Evolutionary conservation across 1,140 invertebrate species (phyloP).

Genomic region (Nasonia giraulti): DNA sequence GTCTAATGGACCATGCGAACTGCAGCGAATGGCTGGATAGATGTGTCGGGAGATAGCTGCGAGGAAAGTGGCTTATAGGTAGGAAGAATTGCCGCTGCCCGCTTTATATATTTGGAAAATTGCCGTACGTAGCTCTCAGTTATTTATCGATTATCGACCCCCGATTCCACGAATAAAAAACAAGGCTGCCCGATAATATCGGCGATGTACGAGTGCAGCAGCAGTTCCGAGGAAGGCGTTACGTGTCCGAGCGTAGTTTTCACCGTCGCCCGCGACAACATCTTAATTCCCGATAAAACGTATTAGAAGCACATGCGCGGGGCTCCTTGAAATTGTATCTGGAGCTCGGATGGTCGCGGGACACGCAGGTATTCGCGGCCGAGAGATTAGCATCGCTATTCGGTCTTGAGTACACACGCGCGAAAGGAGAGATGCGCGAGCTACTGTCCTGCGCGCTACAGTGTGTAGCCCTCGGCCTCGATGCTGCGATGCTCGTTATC

Average conservation of each 20-base stretch:
- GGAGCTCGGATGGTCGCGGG: constrained; percentile 1
- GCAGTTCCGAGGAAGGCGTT: constrained; percentile 35
- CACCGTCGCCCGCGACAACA: constrained; percentile 55
- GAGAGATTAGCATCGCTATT: constrained; percentile 59
- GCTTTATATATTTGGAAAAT: neutral
- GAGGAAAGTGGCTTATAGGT: neutral
- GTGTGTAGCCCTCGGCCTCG: neutral
- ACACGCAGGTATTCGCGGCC: constrained; percentile 40
- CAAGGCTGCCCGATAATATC: neutral
- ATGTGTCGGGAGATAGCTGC: neutral
- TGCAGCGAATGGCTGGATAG: neutral
- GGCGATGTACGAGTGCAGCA: constrained; percentile 5
- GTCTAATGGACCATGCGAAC: constrained; percentile 56
- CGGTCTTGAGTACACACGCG: constrained; percentile 46
- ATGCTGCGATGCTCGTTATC: constrained; percentile 14
- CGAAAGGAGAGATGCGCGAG: neutral
- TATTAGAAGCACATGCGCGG: constrained; percentile 53
- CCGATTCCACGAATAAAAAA: no score
- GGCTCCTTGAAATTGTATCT: neutral
- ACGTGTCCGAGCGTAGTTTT: constrained; percentile 40
- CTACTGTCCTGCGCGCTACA: neutral
- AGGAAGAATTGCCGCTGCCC: no score
- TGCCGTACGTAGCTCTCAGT: neutral
- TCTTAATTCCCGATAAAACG: constrained; percentile 61
- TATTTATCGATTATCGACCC: neutral